Percentiles rank a stretch among this genome's conserved stretches.
These are phyloP conservation scores for Ictalurus furcatus DNA, from an alignment of 2,113 vertebrate genomes.

Conservation along the genomic window DNA sequence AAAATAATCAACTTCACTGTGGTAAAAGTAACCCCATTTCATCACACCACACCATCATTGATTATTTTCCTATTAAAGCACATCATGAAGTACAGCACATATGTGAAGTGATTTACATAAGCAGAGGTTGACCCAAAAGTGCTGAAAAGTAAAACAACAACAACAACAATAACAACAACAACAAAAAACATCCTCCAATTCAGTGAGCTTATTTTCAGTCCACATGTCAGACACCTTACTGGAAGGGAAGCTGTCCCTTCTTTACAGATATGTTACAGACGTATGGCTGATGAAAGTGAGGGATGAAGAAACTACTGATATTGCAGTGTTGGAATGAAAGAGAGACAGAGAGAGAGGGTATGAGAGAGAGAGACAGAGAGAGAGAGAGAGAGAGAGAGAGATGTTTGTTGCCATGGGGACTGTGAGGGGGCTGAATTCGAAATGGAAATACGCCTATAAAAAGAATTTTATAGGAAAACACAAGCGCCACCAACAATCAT, in stretches of 20 bases:
- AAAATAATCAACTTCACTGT: too few species aligned
- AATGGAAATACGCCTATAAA: neutral
- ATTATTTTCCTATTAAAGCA: neutral
- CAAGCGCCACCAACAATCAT: neutral
- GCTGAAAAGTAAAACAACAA: too few species aligned
- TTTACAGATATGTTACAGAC: neutral
- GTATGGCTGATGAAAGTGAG: neutral
- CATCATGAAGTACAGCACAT: too few species aligned
- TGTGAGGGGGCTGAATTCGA: too few species aligned
- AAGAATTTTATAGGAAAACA: neutral
- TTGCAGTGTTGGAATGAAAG: neutral
- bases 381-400: too few species aligned
- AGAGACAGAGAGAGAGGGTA: too few species aligned
- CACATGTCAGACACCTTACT: neutral
- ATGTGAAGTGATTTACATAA: too few species aligned
- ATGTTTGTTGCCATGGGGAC: too few species aligned
- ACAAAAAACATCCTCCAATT: neutral
- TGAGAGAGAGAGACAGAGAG: neutral
- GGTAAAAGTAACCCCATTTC: too few species aligned
- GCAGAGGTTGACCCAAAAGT: too few species aligned
- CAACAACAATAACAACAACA: too few species aligned
- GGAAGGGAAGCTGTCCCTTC: neutral
- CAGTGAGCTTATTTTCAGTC: neutral
- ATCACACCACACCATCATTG: neutral
- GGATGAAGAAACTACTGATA: neutral